Evolutionary conservation across 2,888 invertebrate species (phyloP).

Genomic region (Anticlea derivata): DNA sequence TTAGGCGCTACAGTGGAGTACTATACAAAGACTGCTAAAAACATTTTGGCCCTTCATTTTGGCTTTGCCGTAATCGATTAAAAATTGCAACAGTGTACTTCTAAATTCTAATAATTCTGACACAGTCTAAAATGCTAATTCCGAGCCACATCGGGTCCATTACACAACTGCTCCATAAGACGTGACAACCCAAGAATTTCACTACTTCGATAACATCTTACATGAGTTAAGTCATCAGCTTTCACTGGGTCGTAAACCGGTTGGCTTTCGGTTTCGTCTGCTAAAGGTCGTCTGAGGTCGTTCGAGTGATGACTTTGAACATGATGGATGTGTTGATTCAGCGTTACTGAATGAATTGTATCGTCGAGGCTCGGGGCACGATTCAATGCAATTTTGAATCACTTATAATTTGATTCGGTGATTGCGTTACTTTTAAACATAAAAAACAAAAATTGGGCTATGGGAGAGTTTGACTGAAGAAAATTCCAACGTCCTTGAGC

Average conservation of each 20-base stretch:
- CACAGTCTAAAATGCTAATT: no score
- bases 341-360: not conserved
- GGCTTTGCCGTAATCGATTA: no score
- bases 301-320: constrained; percentile 15
- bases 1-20: no score
- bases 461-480: no score
- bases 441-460: no score
- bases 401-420: not conserved
- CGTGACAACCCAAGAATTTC: constrained; percentile 25
- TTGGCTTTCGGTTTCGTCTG: constrained; percentile 21
- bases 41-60: no score
- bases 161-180: constrained; percentile 16
- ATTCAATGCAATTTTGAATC: constrained; percentile 1
- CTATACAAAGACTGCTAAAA: no score
- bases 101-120: no score
- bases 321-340: constrained; percentile 9
- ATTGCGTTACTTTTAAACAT: not conserved
- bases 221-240: constrained; percentile 31
- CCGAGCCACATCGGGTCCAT: not conserved
- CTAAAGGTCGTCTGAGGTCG: constrained; percentile 20
- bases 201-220: constrained; percentile 30
- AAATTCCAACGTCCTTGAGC: no score
- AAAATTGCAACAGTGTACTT: no score
- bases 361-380: not conserved
- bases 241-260: constrained; percentile 21